A percentile compares a stretch with the other conserved stretches of the same genome.
Conservation (phyloP, 2,888 invertebrate species). For the Entomobrya multifasciata region DNA sequence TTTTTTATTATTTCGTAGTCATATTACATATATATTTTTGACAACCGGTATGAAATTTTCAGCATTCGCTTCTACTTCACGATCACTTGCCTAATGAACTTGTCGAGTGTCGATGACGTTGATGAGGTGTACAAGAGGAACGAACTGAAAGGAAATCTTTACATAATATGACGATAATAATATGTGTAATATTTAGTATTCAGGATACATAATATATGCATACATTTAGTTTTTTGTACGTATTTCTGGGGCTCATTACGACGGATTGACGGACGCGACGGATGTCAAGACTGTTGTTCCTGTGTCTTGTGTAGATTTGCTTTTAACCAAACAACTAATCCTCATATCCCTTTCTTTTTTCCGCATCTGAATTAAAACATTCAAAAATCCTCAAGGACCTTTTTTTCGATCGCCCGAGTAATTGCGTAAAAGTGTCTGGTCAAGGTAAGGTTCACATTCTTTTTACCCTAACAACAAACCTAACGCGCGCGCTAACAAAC, state of each 20-base stretch:
- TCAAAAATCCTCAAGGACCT: conserved; percentile 60
- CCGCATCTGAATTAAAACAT: conserved; percentile 68
- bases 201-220: background rate
- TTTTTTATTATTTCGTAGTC: background rate
- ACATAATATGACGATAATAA: background rate
- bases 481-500: background rate
- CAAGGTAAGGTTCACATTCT: conserved; percentile 64
- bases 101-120: background rate
- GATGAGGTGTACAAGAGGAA: background rate
- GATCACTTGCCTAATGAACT: conserved; percentile 25
- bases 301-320: background rate
- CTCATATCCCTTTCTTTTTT: conserved; percentile 67
- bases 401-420: conserved; percentile 53
- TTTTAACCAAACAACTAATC: background rate
- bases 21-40: background rate
- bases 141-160: conserved; percentile 7
- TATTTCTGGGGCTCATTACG: conserved; percentile 44
- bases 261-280: background rate
- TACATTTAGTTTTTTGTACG: background rate
- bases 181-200: background rate
- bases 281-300: conserved; percentile 25
- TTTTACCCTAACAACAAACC: background rate
- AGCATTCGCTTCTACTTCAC: background rate
- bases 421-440: conserved; percentile 69
- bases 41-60: background rate